Conservation (phyloP, 2,113 vertebrate species). For the Cardinalis cardinalis region DNA sequence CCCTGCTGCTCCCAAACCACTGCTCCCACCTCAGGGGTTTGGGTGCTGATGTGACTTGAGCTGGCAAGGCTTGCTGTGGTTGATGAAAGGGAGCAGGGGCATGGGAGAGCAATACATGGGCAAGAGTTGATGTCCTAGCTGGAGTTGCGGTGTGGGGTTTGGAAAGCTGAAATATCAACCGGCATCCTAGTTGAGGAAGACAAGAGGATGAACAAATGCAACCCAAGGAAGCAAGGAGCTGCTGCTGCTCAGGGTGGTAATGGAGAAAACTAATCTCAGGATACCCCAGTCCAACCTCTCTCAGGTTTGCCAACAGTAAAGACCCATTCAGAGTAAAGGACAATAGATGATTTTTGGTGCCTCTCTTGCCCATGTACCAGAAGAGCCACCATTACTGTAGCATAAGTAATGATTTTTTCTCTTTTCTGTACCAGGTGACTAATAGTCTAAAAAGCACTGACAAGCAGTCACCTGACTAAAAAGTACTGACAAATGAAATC, state of each 20-base stretch:
- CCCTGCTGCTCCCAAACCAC: background rate
- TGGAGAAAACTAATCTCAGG: background rate
- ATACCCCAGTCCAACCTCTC: background rate
- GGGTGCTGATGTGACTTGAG: background rate
- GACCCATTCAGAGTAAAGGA: background rate
- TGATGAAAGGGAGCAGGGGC: background rate
- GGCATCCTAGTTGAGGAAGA: background rate
- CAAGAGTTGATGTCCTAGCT: background rate
- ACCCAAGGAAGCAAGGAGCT: background rate
- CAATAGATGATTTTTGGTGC: background rate
- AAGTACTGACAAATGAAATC: background rate
- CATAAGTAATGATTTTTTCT: background rate
- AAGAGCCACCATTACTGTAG: background rate
- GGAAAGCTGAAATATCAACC: background rate
- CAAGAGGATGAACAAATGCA: background rate
- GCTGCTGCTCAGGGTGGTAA: background rate
- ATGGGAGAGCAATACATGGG: fast-evolving
- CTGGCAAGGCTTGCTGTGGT: background rate
- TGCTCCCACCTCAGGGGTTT: background rate
- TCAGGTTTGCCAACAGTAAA: background rate
- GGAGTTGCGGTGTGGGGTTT: fast-evolving
- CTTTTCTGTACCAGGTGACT: background rate
- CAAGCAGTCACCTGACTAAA: background rate
- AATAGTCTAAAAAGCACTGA: background rate
- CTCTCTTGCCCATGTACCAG: fast-evolving